Conservation (phyloP, 2,797 vertebrate genomes). For the Galagoides demidoff region DNA sequence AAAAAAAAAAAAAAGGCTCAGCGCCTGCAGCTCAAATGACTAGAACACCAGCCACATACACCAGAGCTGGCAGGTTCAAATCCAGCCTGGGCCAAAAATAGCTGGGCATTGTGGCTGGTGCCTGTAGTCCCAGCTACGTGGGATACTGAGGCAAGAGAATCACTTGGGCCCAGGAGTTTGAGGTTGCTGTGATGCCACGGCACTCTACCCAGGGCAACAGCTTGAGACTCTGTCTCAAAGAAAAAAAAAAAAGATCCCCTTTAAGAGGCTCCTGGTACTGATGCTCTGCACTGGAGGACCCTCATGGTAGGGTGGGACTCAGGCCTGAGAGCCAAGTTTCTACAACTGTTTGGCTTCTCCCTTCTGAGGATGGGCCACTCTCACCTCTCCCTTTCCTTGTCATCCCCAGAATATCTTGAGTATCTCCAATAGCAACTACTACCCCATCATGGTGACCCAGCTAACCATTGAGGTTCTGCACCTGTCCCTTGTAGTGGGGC, state of each 20-base stretch:
- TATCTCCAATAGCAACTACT: constrained; percentile 93
- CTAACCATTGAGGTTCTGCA: constrained; percentile 90
- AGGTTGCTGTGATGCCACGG: too few species aligned
- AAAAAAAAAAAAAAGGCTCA: too few species aligned
- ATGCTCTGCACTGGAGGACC: not conserved
- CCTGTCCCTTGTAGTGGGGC: constrained; percentile 87
- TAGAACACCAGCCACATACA: too few species aligned
- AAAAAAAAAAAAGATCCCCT: not conserved
- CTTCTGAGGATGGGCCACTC: not conserved
- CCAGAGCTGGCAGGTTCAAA: too few species aligned
- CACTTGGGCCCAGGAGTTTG: too few species aligned
- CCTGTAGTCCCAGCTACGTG: too few species aligned
- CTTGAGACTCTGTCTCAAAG: too few species aligned
- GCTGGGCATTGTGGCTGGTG: too few species aligned
- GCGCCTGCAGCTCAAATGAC: too few species aligned
- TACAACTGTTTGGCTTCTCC: not conserved
- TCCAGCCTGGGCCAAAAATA: too few species aligned
- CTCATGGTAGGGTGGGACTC: not conserved
- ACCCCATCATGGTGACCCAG: constrained; percentile 85
- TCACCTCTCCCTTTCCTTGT: not conserved
- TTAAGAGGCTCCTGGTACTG: not conserved
- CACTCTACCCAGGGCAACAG: too few species aligned
- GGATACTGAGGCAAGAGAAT: too few species aligned
- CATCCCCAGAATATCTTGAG: constrained; percentile 90
- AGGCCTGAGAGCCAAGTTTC: not conserved